Base-by-base conservation (phyloP, 64 coral and sea anemone genomes). In the Actinia equina region DNA sequence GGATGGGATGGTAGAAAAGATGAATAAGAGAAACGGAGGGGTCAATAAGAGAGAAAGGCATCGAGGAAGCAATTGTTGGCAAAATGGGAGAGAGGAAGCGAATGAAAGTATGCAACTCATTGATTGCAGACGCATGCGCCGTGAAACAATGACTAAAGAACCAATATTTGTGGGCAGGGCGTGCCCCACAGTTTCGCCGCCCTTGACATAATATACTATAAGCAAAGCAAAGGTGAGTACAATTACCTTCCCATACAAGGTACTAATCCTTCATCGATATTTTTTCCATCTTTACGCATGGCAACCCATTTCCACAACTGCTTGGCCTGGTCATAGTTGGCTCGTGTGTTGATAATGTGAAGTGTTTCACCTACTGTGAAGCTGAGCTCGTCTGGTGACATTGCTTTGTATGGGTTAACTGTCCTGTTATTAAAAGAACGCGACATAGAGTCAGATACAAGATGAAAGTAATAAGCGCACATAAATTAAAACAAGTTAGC, bases 251-350 rank as follows among this genome's bases (percentile, higher is more conserved):
- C 93, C 59, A 99, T 94, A 13, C 92, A 95, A 37, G 97, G 88
- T 64, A 99, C 91, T 9, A 99, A 76, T 17, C 97, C 97, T 93
- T 99, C 97, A 45, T 95, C 90, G 25, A 96, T 57, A 60, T 88
- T 90, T 51, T 88, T 93, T 8, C 90, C 91, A 76, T 99, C 93
- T 17, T 99, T 94, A 23, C 97, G 97, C 64, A 93, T 83, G 15
- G 97, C 97, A 67, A 95, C 90, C 97, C 97, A 99, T 23, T 95
- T 93, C 97, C 97, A 99, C 0, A 86, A 93, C 19, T 99, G 90
- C 19, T 86, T 85, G 17, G 90, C 90, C 43, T 87, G 85, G 59
- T 95, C 97, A 44, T 99, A 99, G 86, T 99, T 95, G 49, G 97
- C 97, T 26, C 97, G 86, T 8, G 97, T 99, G 81, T 99, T 99